These are phyloP conservation scores for Dallia pectoralis DNA, from an alignment of 2,797 vertebrate species.

Conservation along the genomic window DNA sequence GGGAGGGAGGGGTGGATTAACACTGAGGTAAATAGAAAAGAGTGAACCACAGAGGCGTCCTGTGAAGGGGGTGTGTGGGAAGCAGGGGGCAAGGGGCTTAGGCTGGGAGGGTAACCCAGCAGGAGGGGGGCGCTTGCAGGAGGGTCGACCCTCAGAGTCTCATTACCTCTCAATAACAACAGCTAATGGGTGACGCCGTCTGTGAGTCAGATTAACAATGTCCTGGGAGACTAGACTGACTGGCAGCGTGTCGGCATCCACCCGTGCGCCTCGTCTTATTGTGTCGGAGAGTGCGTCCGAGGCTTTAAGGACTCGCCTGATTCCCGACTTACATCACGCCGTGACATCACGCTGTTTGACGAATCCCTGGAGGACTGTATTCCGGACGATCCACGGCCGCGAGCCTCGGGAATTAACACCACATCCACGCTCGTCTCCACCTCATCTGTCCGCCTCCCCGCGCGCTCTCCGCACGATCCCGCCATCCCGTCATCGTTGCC, in stretches of 20 bases:
- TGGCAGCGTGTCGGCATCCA: constrained; percentile 14
- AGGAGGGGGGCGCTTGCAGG: constrained; percentile 23
- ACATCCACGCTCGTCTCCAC: constrained; percentile 14
- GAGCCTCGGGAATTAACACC: constrained; percentile 28
- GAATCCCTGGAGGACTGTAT: neutral
- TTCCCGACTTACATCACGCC: constrained; percentile 32
- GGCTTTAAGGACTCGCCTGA: neutral
- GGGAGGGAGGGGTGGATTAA: constrained; percentile 56
- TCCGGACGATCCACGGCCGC: neutral
- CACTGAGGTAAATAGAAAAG: constrained; percentile 64
- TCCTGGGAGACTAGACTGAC: constrained; percentile 15
- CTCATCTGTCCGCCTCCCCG: neutral
- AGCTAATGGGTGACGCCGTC: constrained; percentile 9
- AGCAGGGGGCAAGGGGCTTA: constrained; percentile 28
- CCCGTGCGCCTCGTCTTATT: neutral
- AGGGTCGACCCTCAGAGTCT: constrained; percentile 36
- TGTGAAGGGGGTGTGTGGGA: constrained; percentile 29
- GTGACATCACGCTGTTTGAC: constrained; percentile 1
- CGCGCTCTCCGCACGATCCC: neutral
- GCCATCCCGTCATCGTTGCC: constrained; percentile 24
- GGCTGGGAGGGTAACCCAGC: constrained; percentile 11
- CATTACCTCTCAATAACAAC: constrained; percentile 36
- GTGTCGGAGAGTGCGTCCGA: neutral
- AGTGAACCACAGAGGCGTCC: constrained; percentile 50
- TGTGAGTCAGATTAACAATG: constrained; percentile 3